These are phyloP conservation scores for Sthenelais limicola DNA, from an alignment of 2,888 invertebrate genomes.

Conservation along the genomic window DNA sequence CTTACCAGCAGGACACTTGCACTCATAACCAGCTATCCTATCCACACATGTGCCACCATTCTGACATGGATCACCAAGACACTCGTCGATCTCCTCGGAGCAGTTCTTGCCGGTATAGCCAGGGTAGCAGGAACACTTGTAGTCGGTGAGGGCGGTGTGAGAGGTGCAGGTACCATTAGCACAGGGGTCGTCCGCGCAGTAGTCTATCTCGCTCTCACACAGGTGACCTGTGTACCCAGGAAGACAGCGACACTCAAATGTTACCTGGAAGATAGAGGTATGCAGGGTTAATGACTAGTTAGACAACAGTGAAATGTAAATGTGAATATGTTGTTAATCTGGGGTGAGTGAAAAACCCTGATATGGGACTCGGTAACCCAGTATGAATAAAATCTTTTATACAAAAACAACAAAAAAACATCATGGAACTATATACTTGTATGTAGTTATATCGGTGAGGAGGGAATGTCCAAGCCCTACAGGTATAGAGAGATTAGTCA, in stretches of 20 bases:
- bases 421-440: no score
- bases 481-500: no score
- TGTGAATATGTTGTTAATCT: no score
- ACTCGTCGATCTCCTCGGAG: slow-evolving; percentile 47
- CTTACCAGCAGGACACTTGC: slow-evolving; percentile 69
- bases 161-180: slow-evolving; percentile 73
- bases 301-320: no score
- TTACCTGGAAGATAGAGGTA: no score
- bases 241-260: slow-evolving; percentile 45
- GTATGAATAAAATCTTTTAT: no score
- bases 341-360: no score
- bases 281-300: no score
- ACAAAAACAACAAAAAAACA: no score
- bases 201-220: slow-evolving; percentile 45
- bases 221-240: slow-evolving; percentile 44
- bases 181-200: slow-evolving; percentile 50
- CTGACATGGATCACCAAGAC: slow-evolving; percentile 44
- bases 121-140: slow-evolving; percentile 37
- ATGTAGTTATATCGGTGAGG: no score
- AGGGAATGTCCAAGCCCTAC: no score
- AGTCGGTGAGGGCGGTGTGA: background rate
- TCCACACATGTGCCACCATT: slow-evolving; percentile 68
- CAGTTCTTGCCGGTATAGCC: slow-evolving; percentile 46
- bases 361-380: no score
- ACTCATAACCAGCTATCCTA: slow-evolving; percentile 30